These are phyloP conservation scores for Aporrectodea caliginosa DNA, from an alignment of 1,140 invertebrate genomes.

Conservation along the genomic window DNA sequence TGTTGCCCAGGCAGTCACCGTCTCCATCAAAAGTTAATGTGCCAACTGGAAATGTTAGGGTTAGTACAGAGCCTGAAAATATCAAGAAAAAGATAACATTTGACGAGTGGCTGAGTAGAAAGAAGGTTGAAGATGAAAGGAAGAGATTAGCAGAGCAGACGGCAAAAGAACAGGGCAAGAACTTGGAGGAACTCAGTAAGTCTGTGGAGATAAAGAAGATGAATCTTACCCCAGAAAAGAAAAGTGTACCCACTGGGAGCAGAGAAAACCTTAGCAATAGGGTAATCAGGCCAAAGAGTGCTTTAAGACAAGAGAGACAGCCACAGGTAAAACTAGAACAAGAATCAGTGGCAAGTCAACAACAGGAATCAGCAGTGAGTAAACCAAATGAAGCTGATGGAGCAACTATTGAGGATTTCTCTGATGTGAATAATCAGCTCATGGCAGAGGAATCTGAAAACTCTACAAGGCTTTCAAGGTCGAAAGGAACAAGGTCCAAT, in stretches of 20 bases:
- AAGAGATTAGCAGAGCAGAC: background rate
- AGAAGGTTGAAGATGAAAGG: background rate
- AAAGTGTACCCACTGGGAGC: background rate
- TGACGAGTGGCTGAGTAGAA: background rate
- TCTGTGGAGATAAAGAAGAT: background rate
- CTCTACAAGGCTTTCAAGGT: no score
- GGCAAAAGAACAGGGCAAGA: background rate
- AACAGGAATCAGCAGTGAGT: no score
- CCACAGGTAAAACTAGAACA: no score
- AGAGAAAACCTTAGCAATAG: no score
- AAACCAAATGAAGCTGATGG: no score
- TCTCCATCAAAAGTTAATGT: background rate
- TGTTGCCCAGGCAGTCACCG: background rate
- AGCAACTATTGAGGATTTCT: no score
- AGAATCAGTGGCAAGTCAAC: no score
- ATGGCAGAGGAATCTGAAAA: no score
- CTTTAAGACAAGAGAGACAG: no score
- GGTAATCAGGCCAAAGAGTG: no score
- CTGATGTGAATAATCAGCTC: no score
- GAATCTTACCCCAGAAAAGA: background rate
- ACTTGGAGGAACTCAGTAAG: background rate
- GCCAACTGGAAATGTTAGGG: background rate
- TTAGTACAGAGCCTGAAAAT: background rate
- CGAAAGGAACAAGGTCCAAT: no score
- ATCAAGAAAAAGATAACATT: background rate